Base-by-base conservation (phyloP, 23 tunicate species). In the Aplidium turbinatum region DNA sequence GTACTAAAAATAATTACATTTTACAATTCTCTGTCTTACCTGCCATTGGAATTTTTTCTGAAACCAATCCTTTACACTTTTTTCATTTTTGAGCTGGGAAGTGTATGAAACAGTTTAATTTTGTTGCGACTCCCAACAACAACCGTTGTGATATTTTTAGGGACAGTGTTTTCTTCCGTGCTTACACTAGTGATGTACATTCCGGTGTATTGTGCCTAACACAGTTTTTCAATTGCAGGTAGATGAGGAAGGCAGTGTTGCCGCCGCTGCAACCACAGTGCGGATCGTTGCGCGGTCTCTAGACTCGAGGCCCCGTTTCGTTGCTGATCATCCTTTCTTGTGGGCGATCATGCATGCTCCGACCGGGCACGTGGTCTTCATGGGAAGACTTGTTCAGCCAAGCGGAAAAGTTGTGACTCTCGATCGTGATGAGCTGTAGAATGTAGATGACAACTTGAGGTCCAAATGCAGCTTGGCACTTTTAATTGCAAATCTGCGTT, bases 181-280 rank as follows among this genome's bases (percentile, higher is more conserved):
- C n/a, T n/a, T n/a, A n/a, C n/a, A n/a, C n/a, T n/a, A n/a, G n/a
- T n/a, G n/a, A n/a, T n/a, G n/a, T n/a, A n/a, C n/a, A n/a, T n/a
- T n/a, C n/a, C n/a, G n/a, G n/a, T n/a, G n/a, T n/a, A n/a, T n/a
- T n/a, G 6, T 11, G 62, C 62, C 38, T 30, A 5, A 62, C 68
- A 36, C 36, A n/a, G n/a, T n/a, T n/a, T n/a, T n/a, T n/a, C n/a
- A 29, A 74, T 69, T 57, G 57, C 83, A 88, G 96, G 87, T 88
- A 22, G 72, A 85, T 38, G 96, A 88, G 75, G 57, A 81, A 48
- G 96, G 96, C 77, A 88, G 87, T 67, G 85, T 30, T 33, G 96
- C 96, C 0, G 87, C 96, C 23, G 96, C 96, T 4, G 86, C 83
- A 38, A 88, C 96, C 47, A 70, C 85, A 9, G 82, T 76, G 6